A percentile compares a stretch with the other conserved stretches of the same genome.
These are phyloP conservation scores for Mobula hypostoma DNA, from an alignment of 2,113 vertebrate species.

Conservation along the genomic window DNA sequence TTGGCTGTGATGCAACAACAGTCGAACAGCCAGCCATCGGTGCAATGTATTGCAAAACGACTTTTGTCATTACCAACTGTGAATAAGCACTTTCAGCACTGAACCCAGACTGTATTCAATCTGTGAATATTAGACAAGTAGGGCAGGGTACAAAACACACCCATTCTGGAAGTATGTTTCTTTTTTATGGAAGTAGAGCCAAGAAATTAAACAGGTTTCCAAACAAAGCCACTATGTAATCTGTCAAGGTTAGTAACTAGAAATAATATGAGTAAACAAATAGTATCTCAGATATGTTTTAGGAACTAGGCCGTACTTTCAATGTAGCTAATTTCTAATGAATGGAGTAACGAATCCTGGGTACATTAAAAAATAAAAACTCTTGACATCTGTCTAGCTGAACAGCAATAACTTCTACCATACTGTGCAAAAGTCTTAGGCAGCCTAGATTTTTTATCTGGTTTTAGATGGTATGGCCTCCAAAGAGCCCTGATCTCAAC, in stretches of 20 bases:
- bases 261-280: conserved; percentile 20
- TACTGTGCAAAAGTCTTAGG: too few species aligned
- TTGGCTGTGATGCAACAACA: neutral
- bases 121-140: neutral
- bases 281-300: conserved; percentile 8
- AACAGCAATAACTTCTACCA: conserved; percentile 16
- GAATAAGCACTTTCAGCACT: neutral
- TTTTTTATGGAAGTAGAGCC: neutral
- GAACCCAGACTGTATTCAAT: neutral
- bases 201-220: conserved; percentile 11
- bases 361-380: conserved; percentile 32
- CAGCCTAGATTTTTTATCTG: too few species aligned
- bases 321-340: conserved; percentile 28
- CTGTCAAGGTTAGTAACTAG: neutral
- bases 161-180: neutral
- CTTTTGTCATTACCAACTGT: neutral
- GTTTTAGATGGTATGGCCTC: too few species aligned
- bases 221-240: neutral
- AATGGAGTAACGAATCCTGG: conserved; percentile 20
- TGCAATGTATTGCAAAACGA: neutral
- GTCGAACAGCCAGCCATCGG: neutral
- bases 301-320: neutral
- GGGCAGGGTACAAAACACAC: neutral
- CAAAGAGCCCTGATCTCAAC: too few species aligned
- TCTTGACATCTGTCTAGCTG: neutral